These are phyloP conservation scores for Oenanthe oenanthe DNA, from an alignment of 2,113 vertebrate species.

Conservation along the genomic window DNA sequence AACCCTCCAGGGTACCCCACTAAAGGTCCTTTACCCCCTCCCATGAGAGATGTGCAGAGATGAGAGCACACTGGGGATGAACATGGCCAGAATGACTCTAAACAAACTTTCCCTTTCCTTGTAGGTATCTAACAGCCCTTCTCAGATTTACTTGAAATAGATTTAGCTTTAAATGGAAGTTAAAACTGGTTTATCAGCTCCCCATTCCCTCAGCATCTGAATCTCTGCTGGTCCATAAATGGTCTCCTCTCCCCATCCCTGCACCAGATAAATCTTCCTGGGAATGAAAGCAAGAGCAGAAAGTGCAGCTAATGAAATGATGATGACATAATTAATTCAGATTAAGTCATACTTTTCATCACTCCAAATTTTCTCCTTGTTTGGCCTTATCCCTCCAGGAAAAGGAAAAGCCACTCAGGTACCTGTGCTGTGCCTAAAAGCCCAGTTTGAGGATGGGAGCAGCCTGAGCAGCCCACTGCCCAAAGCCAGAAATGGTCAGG, in stretches of 20 bases:
- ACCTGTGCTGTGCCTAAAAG: neutral
- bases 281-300: neutral
- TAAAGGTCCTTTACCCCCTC: neutral
- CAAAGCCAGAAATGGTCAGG: neutral
- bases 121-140: neutral
- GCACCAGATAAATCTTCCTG: neutral
- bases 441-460: neutral
- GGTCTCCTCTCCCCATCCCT: neutral
- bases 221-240: neutral
- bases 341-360: neutral
- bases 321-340: neutral
- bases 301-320: neutral
- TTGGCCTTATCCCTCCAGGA: neutral
- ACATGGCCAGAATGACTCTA: neutral
- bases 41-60: neutral
- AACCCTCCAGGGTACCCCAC: neutral
- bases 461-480: neutral
- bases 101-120: neutral
- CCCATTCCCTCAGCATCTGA: neutral
- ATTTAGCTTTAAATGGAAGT: neutral
- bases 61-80: neutral
- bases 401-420: neutral
- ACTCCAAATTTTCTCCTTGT: neutral
- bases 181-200: neutral
- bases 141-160: neutral